These are phyloP conservation scores for Acrobeloides nanus DNA, from an alignment of 2,888 invertebrate genomes.

Conservation along the genomic window DNA sequence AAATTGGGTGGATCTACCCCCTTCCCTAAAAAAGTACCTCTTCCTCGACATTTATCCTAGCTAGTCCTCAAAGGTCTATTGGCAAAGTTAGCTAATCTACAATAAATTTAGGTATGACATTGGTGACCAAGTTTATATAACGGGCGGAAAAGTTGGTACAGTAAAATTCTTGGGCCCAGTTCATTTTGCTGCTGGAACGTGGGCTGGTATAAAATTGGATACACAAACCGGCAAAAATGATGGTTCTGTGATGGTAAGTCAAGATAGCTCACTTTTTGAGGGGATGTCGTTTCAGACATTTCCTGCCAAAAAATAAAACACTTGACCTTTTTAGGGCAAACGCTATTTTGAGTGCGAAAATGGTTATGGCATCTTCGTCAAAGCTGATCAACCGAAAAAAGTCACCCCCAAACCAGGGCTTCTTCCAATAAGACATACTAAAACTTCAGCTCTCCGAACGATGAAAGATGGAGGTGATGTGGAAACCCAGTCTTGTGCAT, in stretches of 20 bases:
- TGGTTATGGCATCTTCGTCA: constrained; percentile 89
- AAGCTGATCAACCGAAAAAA: constrained; percentile 61
- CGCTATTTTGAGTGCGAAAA: constrained; percentile 86
- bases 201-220: constrained; percentile 91
- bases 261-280: too few relatives aligned
- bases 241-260: constrained; percentile 77
- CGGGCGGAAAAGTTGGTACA: constrained; percentile 54
- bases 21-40: too few relatives aligned
- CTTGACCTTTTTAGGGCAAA: constrained; percentile 25
- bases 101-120: constrained; percentile 30
- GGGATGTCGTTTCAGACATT: too few relatives aligned
- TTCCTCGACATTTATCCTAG: too few relatives aligned
- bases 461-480: too few relatives aligned
- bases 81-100: too few relatives aligned
- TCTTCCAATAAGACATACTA: constrained; percentile 30
- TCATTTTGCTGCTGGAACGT: constrained; percentile 69
- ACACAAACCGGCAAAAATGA: constrained; percentile 90
- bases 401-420: constrained; percentile 43
- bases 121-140: constrained; percentile 38
- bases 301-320: background rate
- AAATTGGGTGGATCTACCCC: too few relatives aligned
- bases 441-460: constrained; percentile 35
- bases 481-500: too few relatives aligned
- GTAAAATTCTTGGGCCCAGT: constrained; percentile 56
- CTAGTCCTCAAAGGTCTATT: too few relatives aligned